These are phyloP conservation scores for Falco columbarius DNA, from an alignment of 2,797 vertebrate species.

Conservation along the genomic window DNA sequence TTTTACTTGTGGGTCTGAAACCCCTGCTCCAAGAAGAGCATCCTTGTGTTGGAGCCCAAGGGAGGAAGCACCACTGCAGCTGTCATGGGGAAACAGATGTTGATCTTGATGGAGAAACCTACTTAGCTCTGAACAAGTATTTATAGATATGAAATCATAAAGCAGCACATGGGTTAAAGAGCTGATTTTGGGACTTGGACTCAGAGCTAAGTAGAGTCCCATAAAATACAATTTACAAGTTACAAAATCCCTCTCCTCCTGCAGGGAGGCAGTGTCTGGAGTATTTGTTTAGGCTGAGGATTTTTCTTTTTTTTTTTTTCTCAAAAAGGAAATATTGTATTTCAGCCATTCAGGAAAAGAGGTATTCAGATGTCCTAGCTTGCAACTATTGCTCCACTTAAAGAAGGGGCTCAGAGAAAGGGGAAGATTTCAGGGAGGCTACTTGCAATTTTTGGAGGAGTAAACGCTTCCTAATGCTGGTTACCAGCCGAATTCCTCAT, in stretches of 20 bases:
- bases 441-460: not conserved
- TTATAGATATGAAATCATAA: constrained; percentile 33
- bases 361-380: not conserved
- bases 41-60: not conserved
- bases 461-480: not conserved
- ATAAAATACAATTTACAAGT: constrained; percentile 24
- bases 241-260: not conserved
- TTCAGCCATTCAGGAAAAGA: constrained; percentile 12
- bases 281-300: not conserved
- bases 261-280: not conserved
- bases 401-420: not conserved
- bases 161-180: constrained; percentile 25
- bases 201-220: not conserved
- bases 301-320: not conserved
- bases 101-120: not conserved
- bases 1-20: not conserved
- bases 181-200: not conserved
- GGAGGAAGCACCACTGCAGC: not conserved
- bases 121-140: not conserved
- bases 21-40: accelerated
- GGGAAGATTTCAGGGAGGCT: not conserved
- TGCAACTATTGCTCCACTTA: not conserved
- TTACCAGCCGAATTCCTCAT: not conserved
- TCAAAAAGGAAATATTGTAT: not conserved
- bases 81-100: not conserved